Percentiles rank a stretch among this genome's conserved stretches.
phyloP scores from a whole-genome alignment of 2,113 vertebrate species.

The Bufo bufo region DNA sequence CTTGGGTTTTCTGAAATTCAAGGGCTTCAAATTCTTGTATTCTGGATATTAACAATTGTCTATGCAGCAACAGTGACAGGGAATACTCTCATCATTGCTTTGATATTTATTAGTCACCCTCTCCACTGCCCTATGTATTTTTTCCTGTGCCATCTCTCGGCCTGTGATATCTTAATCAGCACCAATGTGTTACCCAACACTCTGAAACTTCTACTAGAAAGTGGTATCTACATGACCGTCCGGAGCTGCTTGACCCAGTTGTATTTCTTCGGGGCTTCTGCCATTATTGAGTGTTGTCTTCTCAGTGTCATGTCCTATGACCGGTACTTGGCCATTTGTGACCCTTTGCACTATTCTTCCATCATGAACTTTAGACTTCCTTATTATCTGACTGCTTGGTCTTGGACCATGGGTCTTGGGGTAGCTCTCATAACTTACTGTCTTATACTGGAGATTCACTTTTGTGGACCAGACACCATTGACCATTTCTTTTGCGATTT shows the following conservation, averaged over 20 bases:
- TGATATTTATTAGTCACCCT: neutral
- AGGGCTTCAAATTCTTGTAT: neutral
- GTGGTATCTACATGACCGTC: constrained; percentile 14
- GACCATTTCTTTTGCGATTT: constrained; percentile 51
- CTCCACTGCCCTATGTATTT: constrained; percentile 67
- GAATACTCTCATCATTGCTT: neutral
- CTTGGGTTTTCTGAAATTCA: neutral
- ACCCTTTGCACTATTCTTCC: constrained; percentile 56
- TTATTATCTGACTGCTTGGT: constrained; percentile 1
- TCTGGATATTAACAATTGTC: neutral
- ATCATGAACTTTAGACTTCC: constrained; percentile 55
- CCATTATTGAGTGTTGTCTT: constrained; percentile 58
- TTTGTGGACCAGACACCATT: constrained; percentile 27
- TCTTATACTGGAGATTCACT: neutral
- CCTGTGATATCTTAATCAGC: constrained; percentile 61
- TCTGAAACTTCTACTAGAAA: constrained; percentile 27
- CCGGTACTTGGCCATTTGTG: constrained; percentile 61
- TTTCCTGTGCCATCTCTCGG: constrained; percentile 65
- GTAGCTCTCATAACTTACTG: neutral
- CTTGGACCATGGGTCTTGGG: constrained; percentile 35
- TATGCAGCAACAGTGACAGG: neutral
- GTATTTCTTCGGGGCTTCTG: constrained; percentile 57
- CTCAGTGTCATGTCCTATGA: constrained; percentile 61
- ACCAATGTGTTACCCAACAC: constrained; percentile 62
- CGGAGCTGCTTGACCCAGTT: constrained; percentile 54